Conservation (phyloP, 2,797 vertebrate species). For the Gymnothorax reevesii region DNA sequence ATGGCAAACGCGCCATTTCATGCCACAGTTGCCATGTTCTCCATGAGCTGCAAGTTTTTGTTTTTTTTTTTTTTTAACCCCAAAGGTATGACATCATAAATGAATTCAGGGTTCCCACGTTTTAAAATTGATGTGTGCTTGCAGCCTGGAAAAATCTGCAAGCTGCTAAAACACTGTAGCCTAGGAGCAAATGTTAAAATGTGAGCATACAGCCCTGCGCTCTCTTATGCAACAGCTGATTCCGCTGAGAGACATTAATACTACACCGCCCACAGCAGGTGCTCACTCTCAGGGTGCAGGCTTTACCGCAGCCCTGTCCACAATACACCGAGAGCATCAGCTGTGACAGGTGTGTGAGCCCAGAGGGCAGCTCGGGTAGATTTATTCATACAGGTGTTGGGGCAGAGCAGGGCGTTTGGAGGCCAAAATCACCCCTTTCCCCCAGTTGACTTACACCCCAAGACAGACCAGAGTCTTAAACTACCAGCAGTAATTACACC, state of each 20-base stretch:
- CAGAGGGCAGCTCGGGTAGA: background rate
- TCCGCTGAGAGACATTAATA: background rate
- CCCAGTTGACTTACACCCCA: background rate
- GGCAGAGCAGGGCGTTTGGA: background rate
- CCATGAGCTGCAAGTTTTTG: no score
- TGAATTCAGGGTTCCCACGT: no score
- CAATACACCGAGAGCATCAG: background rate
- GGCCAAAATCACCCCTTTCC: background rate
- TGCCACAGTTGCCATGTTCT: no score
- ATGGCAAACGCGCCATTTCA: no score
- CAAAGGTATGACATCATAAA: no score
- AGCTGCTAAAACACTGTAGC: no score
- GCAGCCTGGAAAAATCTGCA: no score
- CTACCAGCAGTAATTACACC: background rate
- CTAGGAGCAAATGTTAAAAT: no score
- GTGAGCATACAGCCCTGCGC: background rate
- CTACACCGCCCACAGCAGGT: background rate
- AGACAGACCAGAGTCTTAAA: background rate
- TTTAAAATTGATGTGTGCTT: no score
- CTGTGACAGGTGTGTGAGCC: background rate
- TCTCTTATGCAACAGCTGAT: background rate
- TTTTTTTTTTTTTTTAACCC: no score
- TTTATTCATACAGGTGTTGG: background rate
- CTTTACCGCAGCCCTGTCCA: no score
- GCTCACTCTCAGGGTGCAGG: no score